Conservation (phyloP, 2,113 vertebrate species). For the Grantiella picta region DNA sequence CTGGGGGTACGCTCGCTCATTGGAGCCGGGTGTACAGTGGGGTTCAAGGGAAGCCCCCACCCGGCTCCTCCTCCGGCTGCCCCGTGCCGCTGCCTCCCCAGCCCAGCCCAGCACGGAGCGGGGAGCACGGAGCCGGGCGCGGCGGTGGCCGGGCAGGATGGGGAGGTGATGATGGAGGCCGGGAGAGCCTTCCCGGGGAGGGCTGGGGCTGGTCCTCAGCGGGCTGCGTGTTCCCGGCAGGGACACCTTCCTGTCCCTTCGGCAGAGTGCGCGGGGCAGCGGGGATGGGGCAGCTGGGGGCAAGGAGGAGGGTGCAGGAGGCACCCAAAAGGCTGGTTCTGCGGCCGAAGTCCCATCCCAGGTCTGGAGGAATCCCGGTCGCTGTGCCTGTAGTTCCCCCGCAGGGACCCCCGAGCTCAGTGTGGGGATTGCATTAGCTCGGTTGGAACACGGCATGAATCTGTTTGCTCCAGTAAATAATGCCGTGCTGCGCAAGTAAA, state of each 20-base stretch:
- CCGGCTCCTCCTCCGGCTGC: neutral
- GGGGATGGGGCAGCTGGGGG: too few species aligned
- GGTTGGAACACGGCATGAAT: too few species aligned
- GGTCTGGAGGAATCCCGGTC: neutral
- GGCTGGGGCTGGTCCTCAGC: neutral
- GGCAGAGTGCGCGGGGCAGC: too few species aligned
- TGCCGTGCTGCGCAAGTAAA: neutral
- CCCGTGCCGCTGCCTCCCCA: neutral
- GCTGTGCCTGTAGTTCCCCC: neutral
- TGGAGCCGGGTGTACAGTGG: neutral
- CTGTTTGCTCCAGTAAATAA: neutral
- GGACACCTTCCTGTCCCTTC: neutral
- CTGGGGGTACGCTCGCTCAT: fast-evolving
- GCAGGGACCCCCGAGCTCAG: fast-evolving
- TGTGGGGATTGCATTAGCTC: too few species aligned
- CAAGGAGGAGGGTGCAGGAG: neutral
- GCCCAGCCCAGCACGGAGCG: neutral
- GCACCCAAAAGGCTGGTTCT: fast-evolving
- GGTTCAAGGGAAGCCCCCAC: neutral
- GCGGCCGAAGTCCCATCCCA: neutral
- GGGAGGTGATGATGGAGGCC: fast-evolving
- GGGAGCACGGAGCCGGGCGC: neutral
- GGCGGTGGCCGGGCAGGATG: neutral
- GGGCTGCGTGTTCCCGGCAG: too few species aligned
- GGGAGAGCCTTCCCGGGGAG: neutral